phyloP scores from a whole-genome alignment of 1,140 invertebrate species.

The Potamilus streckersoni region DNA sequence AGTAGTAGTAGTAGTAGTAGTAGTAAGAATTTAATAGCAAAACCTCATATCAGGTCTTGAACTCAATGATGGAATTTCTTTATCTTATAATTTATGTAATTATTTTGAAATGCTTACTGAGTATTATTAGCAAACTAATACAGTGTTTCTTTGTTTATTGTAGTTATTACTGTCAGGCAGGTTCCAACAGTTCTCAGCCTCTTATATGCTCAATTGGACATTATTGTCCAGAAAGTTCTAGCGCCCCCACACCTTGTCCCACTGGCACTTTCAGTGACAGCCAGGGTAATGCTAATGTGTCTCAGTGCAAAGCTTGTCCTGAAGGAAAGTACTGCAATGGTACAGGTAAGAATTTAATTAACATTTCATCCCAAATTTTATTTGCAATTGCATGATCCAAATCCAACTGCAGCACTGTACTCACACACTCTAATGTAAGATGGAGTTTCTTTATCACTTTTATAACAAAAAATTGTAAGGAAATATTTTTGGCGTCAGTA shows the following conservation, averaged over 20 bases:
- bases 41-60: too few species aligned
- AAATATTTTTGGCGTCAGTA: too few species aligned
- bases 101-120: not conserved
- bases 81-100: too few species aligned
- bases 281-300: constrained; percentile 43
- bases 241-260: constrained; percentile 48
- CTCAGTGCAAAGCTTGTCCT: constrained; percentile 56
- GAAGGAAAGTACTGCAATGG: constrained; percentile 62
- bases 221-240: constrained; percentile 56
- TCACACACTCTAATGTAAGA: too few species aligned
- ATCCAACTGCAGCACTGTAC: too few species aligned
- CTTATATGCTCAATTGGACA: constrained; percentile 53
- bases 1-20: too few species aligned
- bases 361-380: too few species aligned
- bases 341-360: constrained; percentile 36
- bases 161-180: constrained; percentile 60
- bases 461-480: too few species aligned
- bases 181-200: constrained; percentile 48
- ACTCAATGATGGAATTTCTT: too few species aligned
- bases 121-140: not conserved
- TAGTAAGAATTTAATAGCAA: too few species aligned
- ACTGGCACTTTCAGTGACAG: constrained; percentile 57
- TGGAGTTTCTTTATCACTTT: too few species aligned
- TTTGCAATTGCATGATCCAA: too few species aligned
- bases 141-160: not conserved